Base-by-base conservation (phyloP, 2,797 vertebrate species). In the Uromys caudimaculatus region DNA sequence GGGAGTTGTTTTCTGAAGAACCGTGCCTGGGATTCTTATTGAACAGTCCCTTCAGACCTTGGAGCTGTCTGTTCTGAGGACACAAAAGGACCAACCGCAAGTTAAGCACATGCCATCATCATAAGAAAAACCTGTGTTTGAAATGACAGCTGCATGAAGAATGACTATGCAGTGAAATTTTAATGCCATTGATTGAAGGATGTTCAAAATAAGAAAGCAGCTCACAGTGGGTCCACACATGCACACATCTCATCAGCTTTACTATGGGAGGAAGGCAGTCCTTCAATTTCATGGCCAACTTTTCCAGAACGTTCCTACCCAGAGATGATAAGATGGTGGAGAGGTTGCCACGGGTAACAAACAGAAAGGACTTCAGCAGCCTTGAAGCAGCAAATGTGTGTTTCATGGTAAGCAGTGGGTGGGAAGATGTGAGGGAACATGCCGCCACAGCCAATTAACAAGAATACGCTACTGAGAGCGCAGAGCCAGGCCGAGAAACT, bases 21-120 rank as follows among this genome's bases (percentile, higher is more conserved):
- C 96, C 97, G 29, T 98, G 98, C 98, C 99, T 99, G 82, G 99
- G 99, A 64, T 98, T 99, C 97, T 99, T 99, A 96, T 99, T 99
- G 97, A 99, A 99, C 92, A 99, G 98, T 94, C 99, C 99, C 69
- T 99, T 99, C 89, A 99, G 99, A 50, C 99, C 99, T 91, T 99
- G 99, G 86, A 99, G 98, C 97, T 99, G 99, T 97, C 99, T 99
- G 96, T 99, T 99, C 99, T 99, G 98, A 87, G 97, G 98, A 96
- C 9, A 97, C 50, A 97, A 96, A 91, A 97, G 93, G 58, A 97
- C 90, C 38, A 86, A 89, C 0, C 96, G 84, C n/a, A 96, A 44
- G 50, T 96, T 79, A 4, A 17, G 75, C 50, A 41, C 95, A 92
- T 8, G 12, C 21, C 0, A 11, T 0, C 0, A 11, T 0, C 2